These are phyloP conservation scores for Chesias legatella DNA, from an alignment of 2,888 invertebrate species.

Conservation along the genomic window DNA sequence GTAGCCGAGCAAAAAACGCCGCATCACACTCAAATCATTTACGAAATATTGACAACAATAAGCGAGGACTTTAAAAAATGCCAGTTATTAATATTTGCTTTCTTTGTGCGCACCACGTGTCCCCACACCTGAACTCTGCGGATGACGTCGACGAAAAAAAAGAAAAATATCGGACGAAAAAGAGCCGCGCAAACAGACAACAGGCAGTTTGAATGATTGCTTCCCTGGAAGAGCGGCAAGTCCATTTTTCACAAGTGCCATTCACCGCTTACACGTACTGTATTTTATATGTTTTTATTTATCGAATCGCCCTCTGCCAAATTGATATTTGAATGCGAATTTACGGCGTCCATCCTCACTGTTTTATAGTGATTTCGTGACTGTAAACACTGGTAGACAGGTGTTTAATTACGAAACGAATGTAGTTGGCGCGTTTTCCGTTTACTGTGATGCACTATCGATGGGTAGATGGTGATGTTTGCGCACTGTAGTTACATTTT, in stretches of 20 bases:
- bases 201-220: slow-evolving; percentile 80
- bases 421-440: slow-evolving; percentile 75
- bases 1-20: slow-evolving; percentile 61
- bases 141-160: slow-evolving; percentile 74
- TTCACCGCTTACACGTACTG: slow-evolving; percentile 76
- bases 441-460: slow-evolving; percentile 50
- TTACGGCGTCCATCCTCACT: slow-evolving; percentile 69
- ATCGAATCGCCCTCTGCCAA: slow-evolving; percentile 63
- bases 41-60: slow-evolving; percentile 80
- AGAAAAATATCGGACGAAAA: slow-evolving; percentile 66
- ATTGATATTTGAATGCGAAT: slow-evolving; percentile 78
- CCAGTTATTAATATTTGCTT: slow-evolving; percentile 78
- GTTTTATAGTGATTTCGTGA: slow-evolving; percentile 77
- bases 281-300: slow-evolving; percentile 76
- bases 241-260: slow-evolving; percentile 81
- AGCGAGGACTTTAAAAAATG: slow-evolving; percentile 77
- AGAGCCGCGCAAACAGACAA: slow-evolving; percentile 79
- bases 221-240: slow-evolving; percentile 79
- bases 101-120: slow-evolving; percentile 77
- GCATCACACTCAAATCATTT: slow-evolving; percentile 77
- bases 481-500: slow-evolving; percentile 42
- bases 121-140: slow-evolving; percentile 77
- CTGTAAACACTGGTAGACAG: slow-evolving; percentile 77
- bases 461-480: slow-evolving; percentile 40
- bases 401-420: slow-evolving; percentile 79